Evolutionary conservation across 2,888 invertebrate species (phyloP), one percentile per base, ranked within the genome.

Genomic region (Volucella inanis): DNA sequence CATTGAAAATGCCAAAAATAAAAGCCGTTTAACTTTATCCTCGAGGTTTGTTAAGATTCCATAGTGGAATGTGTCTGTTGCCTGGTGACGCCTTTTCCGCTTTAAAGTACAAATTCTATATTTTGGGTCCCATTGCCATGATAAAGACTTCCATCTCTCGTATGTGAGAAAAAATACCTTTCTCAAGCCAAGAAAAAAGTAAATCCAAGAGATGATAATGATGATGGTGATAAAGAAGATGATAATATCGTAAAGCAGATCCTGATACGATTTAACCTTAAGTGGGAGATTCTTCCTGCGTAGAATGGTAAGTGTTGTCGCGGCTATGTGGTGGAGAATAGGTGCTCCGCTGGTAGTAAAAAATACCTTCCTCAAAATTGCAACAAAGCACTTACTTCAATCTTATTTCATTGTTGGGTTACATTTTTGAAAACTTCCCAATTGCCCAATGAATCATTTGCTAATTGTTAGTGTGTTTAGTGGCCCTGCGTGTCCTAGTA

Each of bases 21-120:
- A 67, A 76, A 70, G 50, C 70, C 70, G 70, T 81, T 81, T 81
- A 81, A 70, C 62, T 68, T 14, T 47, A 43, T 57, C 14, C 39
- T 57, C 31, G 4, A 12, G 18, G 31, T 43, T 22, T 38, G 31
- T 39, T 9, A 41, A 41, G 50, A 38, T 9, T 10, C n/a, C 18
- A 43, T 39, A 62, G 49, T 22, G 22, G 43, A 18, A 43, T 11
- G 18, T n/a, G 15, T 22, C 39, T 38, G 22, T 18, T 14, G 50
- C 41, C 9, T 38, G 41, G 39, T 31, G 47, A 9, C 3, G 15
- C 10, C 57, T 9, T 15, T 45, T 38, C 47, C 77, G 64, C 78
- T 62, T 78, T 57, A 61, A 45, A 22, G 67, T 83, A 67, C 61
- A 62, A 72, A 72, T 78, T 83, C 61, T 49, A 64, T 61, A 12